phyloP scores from a whole-genome alignment of 2,113 vertebrate genomes.

The Pangasianodon hypophthalmus region DNA sequence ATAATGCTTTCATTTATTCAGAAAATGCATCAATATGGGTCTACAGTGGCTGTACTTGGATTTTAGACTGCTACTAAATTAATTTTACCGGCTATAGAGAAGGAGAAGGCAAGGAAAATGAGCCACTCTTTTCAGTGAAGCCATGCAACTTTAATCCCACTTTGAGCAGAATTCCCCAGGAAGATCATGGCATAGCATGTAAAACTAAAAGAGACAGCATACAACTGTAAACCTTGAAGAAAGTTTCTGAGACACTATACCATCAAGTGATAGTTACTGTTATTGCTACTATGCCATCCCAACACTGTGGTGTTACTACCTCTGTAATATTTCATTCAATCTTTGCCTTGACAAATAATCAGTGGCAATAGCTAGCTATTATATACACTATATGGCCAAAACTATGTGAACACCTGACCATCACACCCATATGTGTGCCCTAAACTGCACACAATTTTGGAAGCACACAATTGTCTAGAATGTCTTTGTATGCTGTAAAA shows the following conservation, averaged over 20 bases:
- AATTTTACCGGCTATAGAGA: not conserved
- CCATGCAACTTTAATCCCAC: not conserved
- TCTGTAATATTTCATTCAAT: not conserved
- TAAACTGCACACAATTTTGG: not conserved
- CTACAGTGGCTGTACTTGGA: not conserved
- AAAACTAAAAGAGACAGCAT: not conserved
- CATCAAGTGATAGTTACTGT: not conserved
- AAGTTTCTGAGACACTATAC: not conserved
- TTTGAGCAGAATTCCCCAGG: not conserved
- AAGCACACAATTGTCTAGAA: not conserved
- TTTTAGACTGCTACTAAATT: conserved; percentile 17
- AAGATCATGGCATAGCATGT: not conserved
- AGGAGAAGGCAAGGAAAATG: not conserved
- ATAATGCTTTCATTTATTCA: conserved; percentile 51
- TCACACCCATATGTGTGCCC: not conserved
- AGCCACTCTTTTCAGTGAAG: not conserved
- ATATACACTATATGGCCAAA: not conserved
- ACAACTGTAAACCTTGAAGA: not conserved
- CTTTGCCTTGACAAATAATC: no score
- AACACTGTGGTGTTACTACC: not conserved
- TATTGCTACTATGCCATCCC: not conserved
- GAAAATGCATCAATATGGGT: not conserved
- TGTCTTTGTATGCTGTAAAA: not conserved
- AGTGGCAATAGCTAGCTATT: not conserved
- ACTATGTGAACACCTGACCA: not conserved